Evolutionary conservation across 2,888 invertebrate genomes (phyloP).

Genomic region (Tromatobia lineatoria): DNA sequence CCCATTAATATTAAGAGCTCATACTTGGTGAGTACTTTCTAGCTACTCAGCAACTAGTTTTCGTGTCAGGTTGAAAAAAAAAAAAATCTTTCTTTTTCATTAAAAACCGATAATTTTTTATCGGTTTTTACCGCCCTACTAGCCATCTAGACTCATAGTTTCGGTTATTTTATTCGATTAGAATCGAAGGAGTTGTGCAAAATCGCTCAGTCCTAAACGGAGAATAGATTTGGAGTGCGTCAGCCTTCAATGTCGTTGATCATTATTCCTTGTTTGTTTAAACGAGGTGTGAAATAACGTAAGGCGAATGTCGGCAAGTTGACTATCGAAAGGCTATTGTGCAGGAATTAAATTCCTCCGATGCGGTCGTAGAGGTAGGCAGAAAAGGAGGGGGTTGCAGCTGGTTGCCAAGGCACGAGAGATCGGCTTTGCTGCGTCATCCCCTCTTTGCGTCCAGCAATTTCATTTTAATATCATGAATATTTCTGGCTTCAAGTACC

Average conservation of each 20-base stretch:
- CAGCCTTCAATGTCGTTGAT: neutral
- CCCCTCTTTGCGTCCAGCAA: conserved; percentile 71
- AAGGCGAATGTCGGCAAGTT: conserved; percentile 70
- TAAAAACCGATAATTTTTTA: no score
- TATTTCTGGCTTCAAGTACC: conserved; percentile 81
- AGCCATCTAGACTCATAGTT: no score
- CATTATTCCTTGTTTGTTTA: neutral
- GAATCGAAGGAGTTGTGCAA: no score
- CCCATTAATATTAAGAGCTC: no score
- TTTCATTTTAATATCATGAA: conserved; percentile 84
- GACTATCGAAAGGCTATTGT: conserved; percentile 69
- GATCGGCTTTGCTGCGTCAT: conserved; percentile 26
- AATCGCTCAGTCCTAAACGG: no score
- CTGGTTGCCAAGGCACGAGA: conserved; percentile 69
- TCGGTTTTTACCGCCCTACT: no score
- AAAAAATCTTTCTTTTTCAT: no score
- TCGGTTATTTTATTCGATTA: no score
- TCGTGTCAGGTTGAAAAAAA: no score
- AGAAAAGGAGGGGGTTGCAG: conserved; percentile 3
- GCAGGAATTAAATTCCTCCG: conserved; percentile 30
- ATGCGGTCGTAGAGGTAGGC: conserved; percentile 25
- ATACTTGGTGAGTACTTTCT: no score
- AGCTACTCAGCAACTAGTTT: no score
- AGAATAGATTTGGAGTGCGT: neutral
- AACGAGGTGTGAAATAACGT: conserved; percentile 22